Conservation (phyloP, 2,888 invertebrate species). For the Spilosoma lubricipeda region DNA sequence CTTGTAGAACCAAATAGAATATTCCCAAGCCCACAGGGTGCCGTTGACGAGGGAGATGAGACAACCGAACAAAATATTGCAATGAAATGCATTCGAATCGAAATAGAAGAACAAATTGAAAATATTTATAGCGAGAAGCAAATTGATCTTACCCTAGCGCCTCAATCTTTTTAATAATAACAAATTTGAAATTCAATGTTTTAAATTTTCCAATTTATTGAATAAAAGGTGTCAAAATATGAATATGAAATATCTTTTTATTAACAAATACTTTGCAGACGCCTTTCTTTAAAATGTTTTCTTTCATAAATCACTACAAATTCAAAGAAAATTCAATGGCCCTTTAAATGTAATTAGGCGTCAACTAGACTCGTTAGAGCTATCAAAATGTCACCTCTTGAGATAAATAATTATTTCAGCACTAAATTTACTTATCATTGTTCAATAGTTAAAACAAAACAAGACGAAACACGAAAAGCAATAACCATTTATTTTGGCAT, state of each 20-base stretch:
- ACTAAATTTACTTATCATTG: conserved; percentile 33
- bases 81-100: conserved; percentile 47
- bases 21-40: conserved; percentile 48
- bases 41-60: conserved; percentile 29
- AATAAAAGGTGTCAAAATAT: conserved; percentile 12
- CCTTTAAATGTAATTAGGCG: conserved; percentile 25
- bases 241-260: neutral
- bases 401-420: conserved; percentile 26
- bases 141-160: neutral
- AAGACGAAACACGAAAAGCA: conserved; percentile 49
- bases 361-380: conserved; percentile 15
- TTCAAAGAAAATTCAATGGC: conserved; percentile 18
- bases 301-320: conserved; percentile 1
- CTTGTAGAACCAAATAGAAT: conserved; percentile 48
- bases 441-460: conserved; percentile 46
- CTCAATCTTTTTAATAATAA: conserved; percentile 4
- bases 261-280: conserved; percentile 10
- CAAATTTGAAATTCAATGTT: neutral
- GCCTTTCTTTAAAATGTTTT: conserved; percentile 12
- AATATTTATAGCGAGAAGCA: conserved; percentile 29
- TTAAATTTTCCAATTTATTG: conserved; percentile 9
- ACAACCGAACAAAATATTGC: conserved; percentile 40
- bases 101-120: conserved; percentile 38
- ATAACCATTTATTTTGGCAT: conserved; percentile 62
- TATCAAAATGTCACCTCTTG: conserved; percentile 22